Percentiles rank a stretch among this genome's conserved stretches.
Conservation (phyloP, 2,888 invertebrate species). For the Apotomis turbidana region DNA sequence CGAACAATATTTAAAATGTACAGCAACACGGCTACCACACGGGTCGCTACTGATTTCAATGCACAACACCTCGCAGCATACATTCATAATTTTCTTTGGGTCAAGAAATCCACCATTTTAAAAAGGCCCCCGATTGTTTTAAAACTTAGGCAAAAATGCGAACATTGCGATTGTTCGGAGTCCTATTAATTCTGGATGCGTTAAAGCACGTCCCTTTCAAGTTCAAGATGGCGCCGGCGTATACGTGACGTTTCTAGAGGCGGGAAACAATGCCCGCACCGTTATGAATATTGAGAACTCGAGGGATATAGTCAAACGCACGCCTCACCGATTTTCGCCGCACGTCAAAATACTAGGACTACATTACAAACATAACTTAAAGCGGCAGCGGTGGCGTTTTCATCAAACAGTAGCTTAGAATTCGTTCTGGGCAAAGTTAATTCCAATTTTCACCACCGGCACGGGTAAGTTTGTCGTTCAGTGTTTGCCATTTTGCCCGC, state of each 20-base stretch:
- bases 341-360: constrained; percentile 50
- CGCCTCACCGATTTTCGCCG: constrained; percentile 67
- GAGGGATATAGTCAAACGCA: constrained; percentile 63
- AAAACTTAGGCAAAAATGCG: constrained; percentile 45
- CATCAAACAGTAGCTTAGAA: background rate
- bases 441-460: background rate
- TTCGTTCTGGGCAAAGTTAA: background rate
- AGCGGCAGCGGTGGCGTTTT: constrained; percentile 3
- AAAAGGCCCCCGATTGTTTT: constrained; percentile 56
- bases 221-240: constrained; percentile 72
- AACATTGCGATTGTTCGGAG: constrained; percentile 53
- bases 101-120: constrained; percentile 68
- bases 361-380: background rate
- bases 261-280: constrained; percentile 75
- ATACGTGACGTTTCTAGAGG: constrained; percentile 75
- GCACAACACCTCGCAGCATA: constrained; percentile 55
- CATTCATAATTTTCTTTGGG: constrained; percentile 79
- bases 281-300: constrained; percentile 79
- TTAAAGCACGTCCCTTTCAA: constrained; percentile 74
- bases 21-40: constrained; percentile 55
- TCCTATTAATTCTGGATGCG: constrained; percentile 62
- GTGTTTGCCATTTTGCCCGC: constrained; percentile 47
- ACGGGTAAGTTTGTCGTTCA: background rate
- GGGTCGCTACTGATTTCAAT: constrained; percentile 64
- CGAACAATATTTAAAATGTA: constrained; percentile 62